These are phyloP conservation scores for Anastatus disparis DNA, from an alignment of 1,140 invertebrate genomes.

Conservation along the genomic window DNA sequence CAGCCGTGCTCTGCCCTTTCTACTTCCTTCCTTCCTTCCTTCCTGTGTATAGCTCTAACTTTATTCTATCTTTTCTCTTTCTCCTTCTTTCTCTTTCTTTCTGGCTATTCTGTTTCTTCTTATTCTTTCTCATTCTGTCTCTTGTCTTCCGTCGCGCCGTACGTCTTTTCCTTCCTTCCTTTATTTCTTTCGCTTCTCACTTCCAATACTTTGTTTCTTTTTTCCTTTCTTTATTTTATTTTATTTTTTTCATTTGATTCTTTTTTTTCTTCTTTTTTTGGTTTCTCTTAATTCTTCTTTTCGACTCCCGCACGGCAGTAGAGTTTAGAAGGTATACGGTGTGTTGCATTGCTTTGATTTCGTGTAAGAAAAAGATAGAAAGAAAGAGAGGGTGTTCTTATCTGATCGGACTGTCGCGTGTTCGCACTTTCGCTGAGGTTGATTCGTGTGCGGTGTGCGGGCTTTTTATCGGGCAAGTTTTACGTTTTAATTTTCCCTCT, in stretches of 20 bases:
- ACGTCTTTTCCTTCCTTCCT: no score
- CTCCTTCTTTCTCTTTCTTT: constrained; percentile 8
- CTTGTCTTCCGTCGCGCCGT: no score
- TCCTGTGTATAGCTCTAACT: constrained; percentile 40
- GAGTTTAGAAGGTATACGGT: no score
- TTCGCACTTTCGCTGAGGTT: constrained; percentile 33
- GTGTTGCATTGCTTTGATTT: constrained; percentile 12
- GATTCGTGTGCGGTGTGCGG: neutral
- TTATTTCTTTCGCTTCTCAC: neutral
- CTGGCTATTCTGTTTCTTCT: no score
- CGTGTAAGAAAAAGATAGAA: neutral
- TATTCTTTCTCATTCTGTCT: no score
- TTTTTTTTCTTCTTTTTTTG: neutral
- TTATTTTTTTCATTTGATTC: neutral
- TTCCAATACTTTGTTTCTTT: neutral
- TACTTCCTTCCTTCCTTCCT: neutral
- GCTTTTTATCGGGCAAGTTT: constrained; percentile 32
- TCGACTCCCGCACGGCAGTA: neutral
- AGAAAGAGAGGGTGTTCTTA: constrained; percentile 1
- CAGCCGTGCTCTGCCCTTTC: neutral
- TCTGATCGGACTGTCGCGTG: constrained; percentile 37
- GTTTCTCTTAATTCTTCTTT: neutral
- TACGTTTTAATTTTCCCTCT: constrained; percentile 36
- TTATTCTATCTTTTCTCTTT: constrained; percentile 10
- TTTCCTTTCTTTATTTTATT: neutral